Evolutionary conservation across 2,113 vertebrate genomes (phyloP), one percentile per base, ranked within the genome.

Genomic region (Notiomystis cincta): DNA sequence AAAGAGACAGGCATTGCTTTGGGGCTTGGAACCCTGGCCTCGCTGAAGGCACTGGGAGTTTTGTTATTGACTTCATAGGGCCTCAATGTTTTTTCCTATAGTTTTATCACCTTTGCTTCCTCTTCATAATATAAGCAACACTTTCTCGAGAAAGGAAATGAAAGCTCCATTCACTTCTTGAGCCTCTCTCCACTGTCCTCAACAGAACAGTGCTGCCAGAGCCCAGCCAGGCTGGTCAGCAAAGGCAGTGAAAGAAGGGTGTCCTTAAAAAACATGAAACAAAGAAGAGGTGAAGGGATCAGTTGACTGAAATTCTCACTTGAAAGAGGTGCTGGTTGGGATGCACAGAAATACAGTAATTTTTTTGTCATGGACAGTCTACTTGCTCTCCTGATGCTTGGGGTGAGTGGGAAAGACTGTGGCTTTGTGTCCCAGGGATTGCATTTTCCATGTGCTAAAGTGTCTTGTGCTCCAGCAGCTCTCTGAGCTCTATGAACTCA

Each of bases 101-200:
- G 91, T 91, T 90, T 89, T 95, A 79, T 93, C 96, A 95, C 92
- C 93, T 89, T 86, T 77, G 84, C 87, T 95, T 95, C 80, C 93
- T 93, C 87, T 73, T 70, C 70, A 66, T 62, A 93, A 91, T 70
- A 85, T 86, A 95, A 84, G 45, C 80, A 93, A 81, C 84, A 86
- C 64, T 92, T 94, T 96, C 94, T 97, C 66, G 50, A 95, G 94
- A 96, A 91, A 91, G 95, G 94, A 97, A 97, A 89, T 69, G 93
- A 94, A 95, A 89, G 75, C 71, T 95, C 92, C 96, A 84, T 80
- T 87, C 88, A 95, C 92, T 96, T 96, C 90, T 95, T 89, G 94
- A 84, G 83, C 86, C 33, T 47, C 45, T 75, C 89, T 73, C 82
- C 92, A 93, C 89, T 95, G 89, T 57, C 96, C 90, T 69, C 1